Evolutionary conservation across 92 coral and sea anemone species (phyloP), one percentile per base, ranked within the genome.

Genomic region (Palythoa grandis): DNA sequence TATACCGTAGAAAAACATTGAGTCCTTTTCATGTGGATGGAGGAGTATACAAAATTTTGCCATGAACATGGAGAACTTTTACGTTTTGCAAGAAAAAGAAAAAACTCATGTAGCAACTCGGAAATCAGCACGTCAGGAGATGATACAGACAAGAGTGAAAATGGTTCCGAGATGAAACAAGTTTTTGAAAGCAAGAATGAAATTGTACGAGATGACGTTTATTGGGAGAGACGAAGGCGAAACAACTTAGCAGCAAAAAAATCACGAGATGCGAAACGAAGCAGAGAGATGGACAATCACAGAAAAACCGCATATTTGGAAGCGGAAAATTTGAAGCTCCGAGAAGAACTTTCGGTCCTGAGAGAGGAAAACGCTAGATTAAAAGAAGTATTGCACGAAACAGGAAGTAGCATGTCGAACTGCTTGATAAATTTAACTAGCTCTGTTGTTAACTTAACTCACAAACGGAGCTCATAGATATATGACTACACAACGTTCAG

Each of bases 181-280:
- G 11, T 35, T n/a, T 14, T 3, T 57, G 63, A 78, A 11, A 57
- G 22, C 10, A 48, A 25, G 5, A 54, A 15, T 24, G 83, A 77
- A 5, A 6, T 29, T 14, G 75, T n/a, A 13, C 17, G 85, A 67
- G 85, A 67, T 24, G 85, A 80, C 1, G 15, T 48, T 8, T 80
- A 80, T 19, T 80, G 74, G 75, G 85, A 80, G 47, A 80, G 85
- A 53, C 72, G 85, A 39, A 48, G 75, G 24, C 60, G 85, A 80
- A 80, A 80, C 58, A 80, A 80, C 43, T 67, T 80, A 39, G 85
- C 85, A 25, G 85, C 85, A 16, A 80, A 80, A 53, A 66, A 70
- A 29, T 80, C 85, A 7, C 74, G 85, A 22, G 85, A 80, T 67
- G 85, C 85, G 13, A 80, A 80, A 35, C 63, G 85, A 80, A 80